Evolutionary conservation across 2,113 vertebrate species (phyloP), one percentile per base, ranked within the genome.

Genomic region (Entomyzon cyanotis): DNA sequence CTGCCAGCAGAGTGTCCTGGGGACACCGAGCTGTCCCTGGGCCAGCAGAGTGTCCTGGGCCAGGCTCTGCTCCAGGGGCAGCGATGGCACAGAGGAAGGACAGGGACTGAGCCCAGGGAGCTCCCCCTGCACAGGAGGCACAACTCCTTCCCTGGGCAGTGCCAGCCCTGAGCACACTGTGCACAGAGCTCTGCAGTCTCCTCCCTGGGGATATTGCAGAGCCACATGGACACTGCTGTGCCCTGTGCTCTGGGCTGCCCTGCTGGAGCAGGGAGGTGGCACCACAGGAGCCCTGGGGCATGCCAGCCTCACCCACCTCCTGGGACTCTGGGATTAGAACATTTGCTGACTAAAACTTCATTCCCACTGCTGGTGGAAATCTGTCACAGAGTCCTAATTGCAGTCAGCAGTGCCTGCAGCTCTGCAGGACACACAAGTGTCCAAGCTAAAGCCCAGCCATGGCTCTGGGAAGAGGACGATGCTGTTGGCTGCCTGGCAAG

Each of bases 231-330:
- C 67, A 5, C 15, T 58, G 31, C 76, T 89, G 68, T 65, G 68
- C 68, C 59, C 10, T 39, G 69, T 2, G 69, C 87, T 59, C 60
- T 67, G 68, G 52, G 68, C 14, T 67, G 46, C 33, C 33, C 52
- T 67, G 87, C 39, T 46, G 86, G 68, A 23, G 59, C 76, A 50
- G 42, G 65, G 76, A 81, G 76, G 22, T 8, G 86, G 3, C 10
- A 50, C 37, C 86, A 73, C 3, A 49, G 27, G 3, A 50, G 15
- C 37, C 33, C 15, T 5, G 17, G 0, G 49, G 31, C 4, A 9
- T 44, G 1, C 8, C 55, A 47, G 12, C n/a, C 46, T 47, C 0
- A 3, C 14, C 16, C 47, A 41, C 0, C 39, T 39, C 1, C 19
- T 39, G 39, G 8, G 39, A 0, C 0, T 24, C 39, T n/a, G 28